phyloP scores from a whole-genome alignment of 2,888 invertebrate genomes.

The Vesta saturnalis region DNA sequence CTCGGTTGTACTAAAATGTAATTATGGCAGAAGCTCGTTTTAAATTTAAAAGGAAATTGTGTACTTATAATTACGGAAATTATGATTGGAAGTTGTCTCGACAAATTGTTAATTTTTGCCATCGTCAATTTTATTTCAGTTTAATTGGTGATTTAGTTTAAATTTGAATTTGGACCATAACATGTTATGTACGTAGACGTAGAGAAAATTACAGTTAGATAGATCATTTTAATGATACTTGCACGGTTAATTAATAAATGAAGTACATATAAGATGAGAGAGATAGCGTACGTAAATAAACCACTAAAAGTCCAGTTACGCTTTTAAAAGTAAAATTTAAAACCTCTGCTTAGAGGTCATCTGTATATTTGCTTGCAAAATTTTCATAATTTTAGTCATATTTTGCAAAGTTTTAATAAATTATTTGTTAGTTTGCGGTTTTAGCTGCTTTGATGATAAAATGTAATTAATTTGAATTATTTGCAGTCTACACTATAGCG shows the following conservation, averaged over 20 bases:
- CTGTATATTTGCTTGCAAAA: background rate
- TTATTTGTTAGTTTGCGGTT: constrained; percentile 2
- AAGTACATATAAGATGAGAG: too few relatives aligned
- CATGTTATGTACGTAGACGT: too few relatives aligned
- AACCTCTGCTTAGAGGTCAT: background rate
- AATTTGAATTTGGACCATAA: too few relatives aligned
- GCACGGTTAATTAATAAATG: background rate
- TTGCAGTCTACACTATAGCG: background rate
- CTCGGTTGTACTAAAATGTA: constrained; percentile 21
- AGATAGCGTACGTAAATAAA: constrained; percentile 1
- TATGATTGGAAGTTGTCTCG: too few relatives aligned
- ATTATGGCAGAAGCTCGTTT: constrained; percentile 17
- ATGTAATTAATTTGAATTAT: constrained; percentile 13
- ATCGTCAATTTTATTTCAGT: too few relatives aligned
- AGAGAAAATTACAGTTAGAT: too few relatives aligned
- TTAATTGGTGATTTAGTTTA: too few relatives aligned
- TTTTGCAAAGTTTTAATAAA: background rate
- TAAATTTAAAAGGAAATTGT: too few relatives aligned
- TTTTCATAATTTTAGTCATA: background rate
- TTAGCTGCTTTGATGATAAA: background rate
- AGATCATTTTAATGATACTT: background rate
- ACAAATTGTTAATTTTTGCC: too few relatives aligned
- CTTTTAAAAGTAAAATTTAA: background rate
- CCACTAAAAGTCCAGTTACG: background rate
- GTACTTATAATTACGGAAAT: too few relatives aligned